Conservation (phyloP, 1,140 invertebrate species). For the Heliconius congener region DNA sequence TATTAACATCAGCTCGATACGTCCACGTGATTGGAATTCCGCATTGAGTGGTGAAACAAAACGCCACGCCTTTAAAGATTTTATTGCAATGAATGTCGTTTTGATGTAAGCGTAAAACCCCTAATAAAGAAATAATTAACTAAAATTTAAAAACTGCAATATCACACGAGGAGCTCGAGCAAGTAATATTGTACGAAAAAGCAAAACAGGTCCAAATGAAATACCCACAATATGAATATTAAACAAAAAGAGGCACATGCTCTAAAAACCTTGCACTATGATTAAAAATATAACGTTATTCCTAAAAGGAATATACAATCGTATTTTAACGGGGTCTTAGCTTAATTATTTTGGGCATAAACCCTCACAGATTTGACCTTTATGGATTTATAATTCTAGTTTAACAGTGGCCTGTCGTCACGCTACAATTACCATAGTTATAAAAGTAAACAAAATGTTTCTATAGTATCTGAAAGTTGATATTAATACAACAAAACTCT, state of each 20-base stretch:
- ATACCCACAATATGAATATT: conserved; percentile 21
- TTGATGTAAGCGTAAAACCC: background rate
- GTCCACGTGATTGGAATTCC: too few species aligned
- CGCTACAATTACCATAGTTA: conserved; percentile 45
- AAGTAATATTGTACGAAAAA: conserved; percentile 8
- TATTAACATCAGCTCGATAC: too few species aligned
- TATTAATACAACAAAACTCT: background rate
- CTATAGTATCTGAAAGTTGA: background rate
- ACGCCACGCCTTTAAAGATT: too few species aligned
- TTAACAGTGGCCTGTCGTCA: conserved; percentile 50
- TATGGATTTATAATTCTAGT: conserved; percentile 65
- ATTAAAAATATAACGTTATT: conserved; percentile 21
- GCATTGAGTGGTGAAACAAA: too few species aligned
- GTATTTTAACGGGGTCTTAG: conserved; percentile 16
- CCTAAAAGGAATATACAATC: conserved; percentile 20
- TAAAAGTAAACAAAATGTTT: conserved; percentile 5
- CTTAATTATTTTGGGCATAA: conserved; percentile 64
- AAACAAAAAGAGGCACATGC: conserved; percentile 16
- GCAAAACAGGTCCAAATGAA: conserved; percentile 18
- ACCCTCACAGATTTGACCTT: conserved; percentile 64
- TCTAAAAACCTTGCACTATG: conserved; percentile 3
- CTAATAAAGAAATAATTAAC: background rate
- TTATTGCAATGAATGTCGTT: too few species aligned
- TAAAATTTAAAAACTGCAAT: background rate
- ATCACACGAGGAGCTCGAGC: background rate